Percentiles rank a stretch among this genome's conserved stretches.
phyloP scores from a whole-genome alignment of 2,888 invertebrate species.

The Cryptophagus acutangulus region DNA sequence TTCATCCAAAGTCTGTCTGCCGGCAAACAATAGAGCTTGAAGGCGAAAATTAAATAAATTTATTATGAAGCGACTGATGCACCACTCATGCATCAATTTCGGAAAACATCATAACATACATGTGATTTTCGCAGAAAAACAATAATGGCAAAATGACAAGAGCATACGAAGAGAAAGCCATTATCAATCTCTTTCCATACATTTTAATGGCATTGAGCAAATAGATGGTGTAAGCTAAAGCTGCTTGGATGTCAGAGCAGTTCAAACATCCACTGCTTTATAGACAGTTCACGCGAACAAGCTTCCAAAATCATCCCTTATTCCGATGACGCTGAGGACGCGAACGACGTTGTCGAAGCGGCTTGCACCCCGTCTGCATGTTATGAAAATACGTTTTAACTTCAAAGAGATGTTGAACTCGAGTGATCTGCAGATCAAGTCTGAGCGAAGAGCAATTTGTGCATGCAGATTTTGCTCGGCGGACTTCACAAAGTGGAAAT shows the following conservation, averaged over 20 bases:
- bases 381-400: constrained; percentile 46
- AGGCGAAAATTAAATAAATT: too few relatives aligned
- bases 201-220: constrained; percentile 30
- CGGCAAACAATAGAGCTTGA: too few relatives aligned
- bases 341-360: too few relatives aligned
- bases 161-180: constrained; percentile 18
- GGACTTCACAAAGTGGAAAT: constrained; percentile 37
- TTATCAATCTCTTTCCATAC: constrained; percentile 24
- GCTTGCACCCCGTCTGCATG: too few relatives aligned
- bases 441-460: constrained; percentile 41
- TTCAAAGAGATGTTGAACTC: constrained; percentile 41
- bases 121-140: too few relatives aligned
- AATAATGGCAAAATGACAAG: too few relatives aligned
- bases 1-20: constrained; percentile 19
- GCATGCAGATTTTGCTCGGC: constrained; percentile 42
- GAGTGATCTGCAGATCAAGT: constrained; percentile 41
- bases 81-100: too few relatives aligned
- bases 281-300: constrained; percentile 29
- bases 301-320: constrained; percentile 20
- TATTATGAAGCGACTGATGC: too few relatives aligned
- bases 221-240: constrained; percentile 17
- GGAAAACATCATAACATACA: too few relatives aligned
- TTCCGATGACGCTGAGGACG: too few relatives aligned
- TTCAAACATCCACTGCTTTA: too few relatives aligned
- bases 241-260: too few relatives aligned